These are phyloP conservation scores for Polypedilum vanderplanki DNA, from an alignment of 1,140 invertebrate genomes.

Conservation along the genomic window DNA sequence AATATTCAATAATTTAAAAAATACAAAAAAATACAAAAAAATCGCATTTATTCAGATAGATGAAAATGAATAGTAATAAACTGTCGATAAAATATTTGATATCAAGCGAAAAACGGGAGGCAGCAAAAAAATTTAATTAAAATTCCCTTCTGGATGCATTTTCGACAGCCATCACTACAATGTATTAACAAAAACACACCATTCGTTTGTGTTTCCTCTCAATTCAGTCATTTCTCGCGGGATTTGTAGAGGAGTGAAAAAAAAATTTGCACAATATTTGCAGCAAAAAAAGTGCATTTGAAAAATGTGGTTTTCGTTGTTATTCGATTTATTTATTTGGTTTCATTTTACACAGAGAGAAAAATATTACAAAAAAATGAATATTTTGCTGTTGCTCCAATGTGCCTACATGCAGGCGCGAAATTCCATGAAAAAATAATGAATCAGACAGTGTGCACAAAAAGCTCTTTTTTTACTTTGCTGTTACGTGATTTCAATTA, in stretches of 20 bases:
- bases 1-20: constrained; percentile 20
- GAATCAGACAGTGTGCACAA: background rate
- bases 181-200: background rate
- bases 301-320: constrained; percentile 10
- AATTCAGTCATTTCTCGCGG: background rate
- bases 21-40: no score
- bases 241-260: background rate
- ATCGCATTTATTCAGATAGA: background rate
- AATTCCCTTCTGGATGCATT: constrained; percentile 17
- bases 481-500: background rate
- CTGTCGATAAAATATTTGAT: constrained; percentile 11
- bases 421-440: background rate
- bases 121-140: constrained; percentile 2
- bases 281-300: constrained; percentile 19
- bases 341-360: background rate
- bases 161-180: background rate
- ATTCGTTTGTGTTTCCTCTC: background rate
- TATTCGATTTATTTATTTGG: constrained; percentile 22
- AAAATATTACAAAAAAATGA: background rate
- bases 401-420: background rate
- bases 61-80: constrained; percentile 11
- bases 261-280: background rate
- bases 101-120: background rate
- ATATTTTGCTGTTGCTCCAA: background rate
- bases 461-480: no score